Evolutionary conservation across 2,888 invertebrate genomes (phyloP), one percentile per base, ranked within the genome.

Genomic region (Galerucella pusilla): DNA sequence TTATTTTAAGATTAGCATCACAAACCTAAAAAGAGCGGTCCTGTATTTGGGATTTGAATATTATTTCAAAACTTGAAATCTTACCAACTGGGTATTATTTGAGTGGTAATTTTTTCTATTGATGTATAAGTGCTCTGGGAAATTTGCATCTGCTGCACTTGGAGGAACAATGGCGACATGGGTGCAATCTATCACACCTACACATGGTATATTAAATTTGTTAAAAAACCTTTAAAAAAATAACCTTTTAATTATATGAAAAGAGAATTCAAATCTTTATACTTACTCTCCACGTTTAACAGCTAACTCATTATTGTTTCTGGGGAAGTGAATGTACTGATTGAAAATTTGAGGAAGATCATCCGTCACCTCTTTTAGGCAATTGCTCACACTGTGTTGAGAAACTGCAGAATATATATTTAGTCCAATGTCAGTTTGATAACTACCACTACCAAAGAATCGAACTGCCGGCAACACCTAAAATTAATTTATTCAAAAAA

Each of bases 161-260:
- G n/a, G n/a, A n/a, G n/a, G n/a, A n/a, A n/a, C n/a, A n/a, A n/a
- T n/a, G n/a, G n/a, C n/a, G n/a, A n/a, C n/a, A n/a, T n/a, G n/a
- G n/a, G n/a, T n/a, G n/a, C 46, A 46, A 46, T 46, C 46, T 11
- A 46, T 46, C 46, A 46, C 46, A 46, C 46, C 46, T 11, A 46
- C 46, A 46, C 46, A 46, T 46, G 46, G 46, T 11, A 46, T 46
- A 46, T 52, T 12, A 12, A n/a, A 52, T 52, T 52, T 52, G 52
- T 52, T n/a, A n/a, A 52, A 52, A 52, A 52, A 52, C 52, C 52
- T 52, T 52, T n/a, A n/a, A n/a, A n/a, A n/a, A n/a, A n/a, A n/a
- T n/a, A n/a, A n/a, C n/a, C n/a, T n/a, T n/a, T n/a, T n/a, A n/a
- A n/a, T n/a, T n/a, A n/a, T n/a, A 52, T 11, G 12, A 2, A 52